Base-by-base conservation (phyloP, 2,113 vertebrate species). In the Pelodiscus sinensis region DNA sequence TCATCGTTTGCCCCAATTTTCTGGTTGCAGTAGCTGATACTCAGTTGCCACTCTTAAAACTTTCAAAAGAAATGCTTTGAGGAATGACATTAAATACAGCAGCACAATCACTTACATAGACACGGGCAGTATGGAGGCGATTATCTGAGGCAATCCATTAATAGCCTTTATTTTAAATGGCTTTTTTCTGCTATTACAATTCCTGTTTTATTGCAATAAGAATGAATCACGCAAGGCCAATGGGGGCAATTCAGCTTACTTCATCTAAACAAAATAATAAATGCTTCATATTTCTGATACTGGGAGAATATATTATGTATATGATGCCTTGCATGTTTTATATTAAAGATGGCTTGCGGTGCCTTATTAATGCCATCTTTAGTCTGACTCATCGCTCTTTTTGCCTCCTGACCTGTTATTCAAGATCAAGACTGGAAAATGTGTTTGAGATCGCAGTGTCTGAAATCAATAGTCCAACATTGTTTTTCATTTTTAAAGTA, bases 331-430 rank as follows among this genome's bases (percentile, higher is more conserved):
- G 57, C 79, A 81, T 9, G 82, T 94, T 77, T 96, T 92, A 91
- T 92, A 92, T 90, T 94, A 95, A 96, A 94, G 94, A 71, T 4
- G 92, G 86, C 44, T 44, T 44, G 44, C 44, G 44, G 44, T 44
- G 44, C 93, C 97, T 96, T 78, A 96, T 96, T 95, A 95, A 96
- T 96, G 92, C 77, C 89, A 88, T 84, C 91, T 94, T n/a, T 35
- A 92, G 91, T 86, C 38, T 80, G 77, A 75, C 86, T 92, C 75
- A 12, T 82, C 31, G 0, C 55, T 90, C 80, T n/a, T 60, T 87
- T 29, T 90, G 91, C 81, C 89, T 95, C 88, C 94, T 87, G 92
- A 84, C 89, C 94, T 11, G 10, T 57, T 54, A 85, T 84, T 82
- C 95, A 87, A 81, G 89, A 92, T 89, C 93, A 93, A 92, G 86